phyloP scores from a whole-genome alignment of 2,888 invertebrate genomes.

The Auanema sp. region DNA sequence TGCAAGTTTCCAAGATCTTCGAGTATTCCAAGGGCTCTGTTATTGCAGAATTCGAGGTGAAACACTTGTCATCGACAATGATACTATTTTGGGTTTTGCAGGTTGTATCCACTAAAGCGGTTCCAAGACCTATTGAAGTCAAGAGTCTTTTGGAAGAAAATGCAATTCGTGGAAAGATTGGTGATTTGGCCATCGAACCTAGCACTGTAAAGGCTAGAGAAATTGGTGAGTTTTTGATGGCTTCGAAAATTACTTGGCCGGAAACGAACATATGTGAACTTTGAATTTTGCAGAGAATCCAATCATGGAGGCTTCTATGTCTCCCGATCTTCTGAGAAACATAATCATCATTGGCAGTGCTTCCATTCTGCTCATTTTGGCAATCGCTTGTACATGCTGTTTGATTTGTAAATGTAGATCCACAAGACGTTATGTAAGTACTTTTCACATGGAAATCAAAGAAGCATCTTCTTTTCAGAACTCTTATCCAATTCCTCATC shows the following conservation, averaged over 20 bases:
- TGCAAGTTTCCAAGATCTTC: slow-evolving; percentile 45
- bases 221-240: slow-evolving; percentile 27
- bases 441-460: background rate
- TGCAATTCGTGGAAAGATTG: slow-evolving; percentile 42
- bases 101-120: slow-evolving; percentile 26
- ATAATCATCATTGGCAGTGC: slow-evolving; percentile 16
- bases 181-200: slow-evolving; percentile 42
- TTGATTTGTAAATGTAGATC: slow-evolving; percentile 30
- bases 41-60: slow-evolving; percentile 45
- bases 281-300: slow-evolving; percentile 7
- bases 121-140: slow-evolving; percentile 41
- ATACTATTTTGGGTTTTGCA: background rate
- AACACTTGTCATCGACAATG: background rate
- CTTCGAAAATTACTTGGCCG: background rate
- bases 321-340: background rate
- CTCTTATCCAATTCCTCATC: slow-evolving; percentile 41
- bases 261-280: background rate
- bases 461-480: slow-evolving; percentile 25
- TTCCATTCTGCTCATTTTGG: slow-evolving; percentile 25
- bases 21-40: slow-evolving; percentile 43
- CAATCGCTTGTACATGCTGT: slow-evolving; percentile 28
- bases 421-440: slow-evolving; percentile 37
- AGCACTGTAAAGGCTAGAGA: slow-evolving; percentile 43
- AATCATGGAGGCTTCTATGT: slow-evolving; percentile 11
- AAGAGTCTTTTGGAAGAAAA: slow-evolving; percentile 46